A percentile compares a stretch with the other conserved stretches of the same genome.
Conservation (phyloP, 1,140 invertebrate genomes). For the Metopolophium dirhodum region DNA sequence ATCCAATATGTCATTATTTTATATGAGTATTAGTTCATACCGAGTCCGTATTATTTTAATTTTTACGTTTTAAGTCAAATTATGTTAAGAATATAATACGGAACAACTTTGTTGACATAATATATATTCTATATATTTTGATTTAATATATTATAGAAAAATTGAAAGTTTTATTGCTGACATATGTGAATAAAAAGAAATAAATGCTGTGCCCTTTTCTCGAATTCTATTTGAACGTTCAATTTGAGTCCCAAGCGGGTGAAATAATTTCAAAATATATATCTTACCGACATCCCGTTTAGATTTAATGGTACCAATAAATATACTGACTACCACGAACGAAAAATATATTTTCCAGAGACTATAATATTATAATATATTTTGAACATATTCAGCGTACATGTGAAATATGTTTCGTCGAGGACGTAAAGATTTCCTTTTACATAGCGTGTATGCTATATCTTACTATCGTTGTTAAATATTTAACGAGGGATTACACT, state of each 20-base stretch:
- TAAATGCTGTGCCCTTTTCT: not conserved
- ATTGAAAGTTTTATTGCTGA: not conserved
- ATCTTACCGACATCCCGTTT: not conserved
- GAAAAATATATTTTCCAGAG: not conserved
- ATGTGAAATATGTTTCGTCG: not conserved
- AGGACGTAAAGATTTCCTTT: not conserved
- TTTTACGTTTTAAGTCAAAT: not conserved
- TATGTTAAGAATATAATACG: not conserved
- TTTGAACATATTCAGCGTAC: not conserved
- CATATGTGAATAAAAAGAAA: not conserved
- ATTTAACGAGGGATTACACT: not conserved
- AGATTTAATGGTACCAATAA: slow-evolving; percentile 25
- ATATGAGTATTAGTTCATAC: not conserved
- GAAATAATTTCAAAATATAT: slow-evolving; percentile 8
- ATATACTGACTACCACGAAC: not conserved
- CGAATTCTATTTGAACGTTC: not conserved
- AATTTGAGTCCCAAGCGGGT: not conserved
- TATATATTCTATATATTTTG: not conserved
- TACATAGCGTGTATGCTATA: not conserved
- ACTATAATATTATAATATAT: slow-evolving; percentile 15
- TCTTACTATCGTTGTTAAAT: not conserved
- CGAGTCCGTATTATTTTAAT: not conserved
- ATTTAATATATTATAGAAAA: not conserved
- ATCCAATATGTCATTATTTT: not conserved
- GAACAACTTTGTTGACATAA: not conserved